Evolutionary conservation across 2,888 invertebrate genomes (phyloP), one percentile per base, ranked within the genome.

Genomic region (Halictus quadricinctus): DNA sequence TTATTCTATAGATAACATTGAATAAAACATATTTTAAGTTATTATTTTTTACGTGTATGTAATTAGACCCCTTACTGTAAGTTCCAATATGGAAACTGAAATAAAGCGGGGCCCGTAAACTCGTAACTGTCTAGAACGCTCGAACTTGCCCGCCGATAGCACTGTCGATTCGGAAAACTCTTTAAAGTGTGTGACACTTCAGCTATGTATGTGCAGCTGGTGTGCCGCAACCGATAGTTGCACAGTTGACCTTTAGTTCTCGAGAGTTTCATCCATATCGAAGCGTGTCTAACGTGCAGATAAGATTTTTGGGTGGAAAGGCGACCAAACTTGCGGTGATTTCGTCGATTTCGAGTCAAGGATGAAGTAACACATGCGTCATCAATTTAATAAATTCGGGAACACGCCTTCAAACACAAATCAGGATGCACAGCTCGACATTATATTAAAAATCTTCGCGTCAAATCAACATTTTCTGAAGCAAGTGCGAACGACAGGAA

Each of bases 261-360:
- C 66, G 66, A 66, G 36, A 66, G 66, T 66, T 66, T 66, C 66
- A 66, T 66, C 66, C 66, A 66, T 66, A 66, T 66, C 66, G 29
- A 29, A 66, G 66, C 36, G 66, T 66, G 66, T 36, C 66, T 66
- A 36, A 36, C 29, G 36, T 36, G 36, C 8, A 66, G 66, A 36
- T 36, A 66, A 66, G 66, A 66, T 66, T 66, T 66, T 66, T 66
- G 18, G 66, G 36, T 36, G 36, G 18, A 66, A 36, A 18, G 7
- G 7, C 36, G 36, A 8, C 36, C 66, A 3, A 66, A 66, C 66
- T 66, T 66, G 29, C 66, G 18, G 29, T 66, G 36, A 66, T 66
- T 66, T 36, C 66, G 36, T 18, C 66, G 66, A 66, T 66, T 66
- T 36, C 66, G 36, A 36, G 66, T 29, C 64, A 36, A 36, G 29